A percentile compares a stretch with the other conserved stretches of the same genome.
Conservation (phyloP, 2,113 vertebrate genomes). For the Eulemur rufifrons region DNA sequence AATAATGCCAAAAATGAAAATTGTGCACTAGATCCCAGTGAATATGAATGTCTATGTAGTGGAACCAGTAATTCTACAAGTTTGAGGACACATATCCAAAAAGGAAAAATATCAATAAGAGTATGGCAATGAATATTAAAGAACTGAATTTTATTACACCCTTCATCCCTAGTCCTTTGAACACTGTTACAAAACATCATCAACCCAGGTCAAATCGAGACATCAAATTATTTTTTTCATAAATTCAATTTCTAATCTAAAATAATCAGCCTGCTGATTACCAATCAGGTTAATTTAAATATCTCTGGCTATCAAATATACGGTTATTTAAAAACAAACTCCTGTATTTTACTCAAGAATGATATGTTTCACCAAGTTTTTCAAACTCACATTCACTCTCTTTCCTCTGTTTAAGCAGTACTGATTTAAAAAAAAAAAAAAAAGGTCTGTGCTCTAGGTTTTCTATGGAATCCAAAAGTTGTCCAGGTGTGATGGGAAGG, state of each 20-base stretch:
- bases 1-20: slow-evolving; percentile 31
- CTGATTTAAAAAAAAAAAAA: neutral
- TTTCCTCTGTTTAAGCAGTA: slow-evolving; percentile 10
- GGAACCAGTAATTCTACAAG: neutral
- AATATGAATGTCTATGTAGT: neutral
- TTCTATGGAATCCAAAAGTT: slow-evolving; percentile 42
- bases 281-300: neutral
- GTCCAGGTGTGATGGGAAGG: slow-evolving; percentile 46
- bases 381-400: neutral
- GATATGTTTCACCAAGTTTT: slow-evolving; percentile 11
- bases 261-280: neutral
- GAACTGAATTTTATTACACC: neutral
- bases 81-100: neutral
- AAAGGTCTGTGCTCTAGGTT: neutral
- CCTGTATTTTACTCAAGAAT: slow-evolving; percentile 26
- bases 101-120: neutral
- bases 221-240: neutral
- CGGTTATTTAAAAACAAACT: neutral
- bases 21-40: neutral
- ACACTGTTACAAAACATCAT: neutral
- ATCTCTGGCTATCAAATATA: neutral
- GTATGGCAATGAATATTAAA: neutral
- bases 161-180: neutral
- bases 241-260: neutral
- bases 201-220: neutral